phyloP scores from a whole-genome alignment of 2,888 invertebrate species.

The Meandrusa payeni region DNA sequence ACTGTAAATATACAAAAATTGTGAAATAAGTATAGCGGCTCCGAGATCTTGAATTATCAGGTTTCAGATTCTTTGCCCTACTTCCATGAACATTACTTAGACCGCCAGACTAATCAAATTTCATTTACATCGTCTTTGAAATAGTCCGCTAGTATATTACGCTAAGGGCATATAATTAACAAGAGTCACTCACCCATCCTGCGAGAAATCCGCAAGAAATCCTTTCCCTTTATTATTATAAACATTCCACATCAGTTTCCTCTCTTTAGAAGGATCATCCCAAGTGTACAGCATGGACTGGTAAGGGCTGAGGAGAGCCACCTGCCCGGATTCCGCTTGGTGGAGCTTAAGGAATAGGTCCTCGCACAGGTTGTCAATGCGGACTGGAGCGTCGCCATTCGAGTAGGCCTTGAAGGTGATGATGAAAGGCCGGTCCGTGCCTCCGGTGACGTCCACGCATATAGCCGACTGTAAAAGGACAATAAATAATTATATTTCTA shows the following conservation, averaged over 20 bases:
- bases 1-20: conserved; percentile 43
- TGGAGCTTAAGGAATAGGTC: conserved; percentile 90
- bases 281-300: conserved; percentile 90
- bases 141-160: no score
- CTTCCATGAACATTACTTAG: no score
- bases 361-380: conserved; percentile 91
- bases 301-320: conserved; percentile 87
- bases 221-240: conserved; percentile 89
- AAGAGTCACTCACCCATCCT: conserved; percentile 77
- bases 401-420: conserved; percentile 88
- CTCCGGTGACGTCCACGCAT: conserved; percentile 86
- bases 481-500: background rate
- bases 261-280: conserved; percentile 89
- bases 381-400: conserved; percentile 89
- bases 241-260: conserved; percentile 89
- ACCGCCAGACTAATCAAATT: no score
- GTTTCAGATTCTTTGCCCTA: no score
- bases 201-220: conserved; percentile 85
- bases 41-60: no score
- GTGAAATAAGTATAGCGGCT: no score
- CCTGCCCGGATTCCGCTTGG: conserved; percentile 81
- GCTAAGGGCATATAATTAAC: no score
- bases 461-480: conserved; percentile 79
- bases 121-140: no score
- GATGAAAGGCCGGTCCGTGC: conserved; percentile 86